phyloP scores from a whole-genome alignment of 2,888 invertebrate genomes.

The Clunio marinus region DNA sequence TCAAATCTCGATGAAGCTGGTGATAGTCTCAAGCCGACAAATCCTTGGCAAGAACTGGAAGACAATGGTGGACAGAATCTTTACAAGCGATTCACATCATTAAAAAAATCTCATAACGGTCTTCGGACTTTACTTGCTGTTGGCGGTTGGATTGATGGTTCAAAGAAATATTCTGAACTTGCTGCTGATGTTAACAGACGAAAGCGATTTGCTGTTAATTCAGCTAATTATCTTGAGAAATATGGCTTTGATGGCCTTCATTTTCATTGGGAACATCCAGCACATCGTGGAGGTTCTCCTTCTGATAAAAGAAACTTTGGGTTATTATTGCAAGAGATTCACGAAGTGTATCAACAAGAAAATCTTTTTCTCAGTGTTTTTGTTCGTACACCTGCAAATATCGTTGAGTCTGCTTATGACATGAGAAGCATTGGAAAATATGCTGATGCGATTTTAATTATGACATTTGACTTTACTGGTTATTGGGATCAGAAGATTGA shows the following conservation, averaged over 20 bases:
- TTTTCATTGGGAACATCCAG: conserved; percentile 55
- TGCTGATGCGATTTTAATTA: conserved; percentile 6
- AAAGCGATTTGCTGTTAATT: conserved; percentile 50
- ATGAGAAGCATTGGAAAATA: conserved; percentile 45
- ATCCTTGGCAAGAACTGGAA: background rate
- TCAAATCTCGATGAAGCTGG: background rate
- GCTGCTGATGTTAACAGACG: conserved; percentile 45
- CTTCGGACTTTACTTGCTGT: conserved; percentile 52
- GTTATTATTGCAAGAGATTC: conserved; percentile 49
- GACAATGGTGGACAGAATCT: background rate
- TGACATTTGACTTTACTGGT: conserved; percentile 23
- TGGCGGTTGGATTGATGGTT: conserved; percentile 55
- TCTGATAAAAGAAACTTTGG: conserved; percentile 51
- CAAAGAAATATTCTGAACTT: conserved; percentile 51
- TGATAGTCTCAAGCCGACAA: background rate
- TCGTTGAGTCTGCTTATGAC: conserved; percentile 50
- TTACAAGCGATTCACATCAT: background rate
- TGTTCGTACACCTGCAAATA: background rate
- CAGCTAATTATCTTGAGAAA: conserved; percentile 48
- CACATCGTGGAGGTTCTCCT: conserved; percentile 48
- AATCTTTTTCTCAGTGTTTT: conserved; percentile 5
- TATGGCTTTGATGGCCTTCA: conserved; percentile 55
- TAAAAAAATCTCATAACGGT: conserved; percentile 45
- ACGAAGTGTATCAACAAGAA: conserved; percentile 45
- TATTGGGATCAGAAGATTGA: conserved; percentile 10